These are phyloP conservation scores for Chaetogeoica ovagalla DNA, from an alignment of 2,888 invertebrate species.

Conservation along the genomic window DNA sequence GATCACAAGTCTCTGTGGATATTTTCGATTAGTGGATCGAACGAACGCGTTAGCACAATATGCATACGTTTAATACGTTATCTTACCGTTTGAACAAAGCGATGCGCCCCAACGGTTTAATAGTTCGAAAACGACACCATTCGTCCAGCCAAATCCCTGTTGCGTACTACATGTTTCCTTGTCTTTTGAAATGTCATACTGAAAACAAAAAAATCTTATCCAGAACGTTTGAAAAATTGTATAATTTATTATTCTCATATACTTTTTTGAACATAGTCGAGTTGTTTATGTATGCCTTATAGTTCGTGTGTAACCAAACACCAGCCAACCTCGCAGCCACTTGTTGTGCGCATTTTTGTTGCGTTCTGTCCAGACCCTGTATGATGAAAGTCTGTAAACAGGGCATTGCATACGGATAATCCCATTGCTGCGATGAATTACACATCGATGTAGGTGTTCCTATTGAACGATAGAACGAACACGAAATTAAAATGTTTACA, in stretches of 20 bases:
- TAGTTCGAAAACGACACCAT: constrained; percentile 72
- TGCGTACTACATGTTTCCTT: constrained; percentile 74
- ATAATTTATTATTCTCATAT: constrained; percentile 22
- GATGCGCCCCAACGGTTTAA: constrained; percentile 65
- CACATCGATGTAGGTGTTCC: constrained; percentile 72
- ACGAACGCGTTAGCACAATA: too few relatives aligned
- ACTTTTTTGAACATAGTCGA: constrained; percentile 74
- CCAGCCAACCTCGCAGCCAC: constrained; percentile 69
- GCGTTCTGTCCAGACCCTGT: constrained; percentile 68
- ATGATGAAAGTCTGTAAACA: constrained; percentile 77
- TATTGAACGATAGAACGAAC: too few relatives aligned
- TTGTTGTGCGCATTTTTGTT: constrained; percentile 63
- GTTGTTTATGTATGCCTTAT: constrained; percentile 64
- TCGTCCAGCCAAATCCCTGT: constrained; percentile 79
- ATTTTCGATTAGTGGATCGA: too few relatives aligned
- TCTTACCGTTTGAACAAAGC: constrained; percentile 57
- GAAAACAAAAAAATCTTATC: constrained; percentile 29
- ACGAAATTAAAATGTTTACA: too few relatives aligned
- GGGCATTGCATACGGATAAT: constrained; percentile 84
- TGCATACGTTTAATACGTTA: too few relatives aligned
- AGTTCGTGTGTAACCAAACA: constrained; percentile 69
- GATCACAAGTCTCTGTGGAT: too few relatives aligned
- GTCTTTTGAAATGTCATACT: constrained; percentile 68
- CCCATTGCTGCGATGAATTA: constrained; percentile 75
- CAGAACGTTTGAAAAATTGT: background rate